These are phyloP conservation scores for Enteromius thamalakanensis DNA, from an alignment of 2,797 vertebrate species.

Conservation along the genomic window DNA sequence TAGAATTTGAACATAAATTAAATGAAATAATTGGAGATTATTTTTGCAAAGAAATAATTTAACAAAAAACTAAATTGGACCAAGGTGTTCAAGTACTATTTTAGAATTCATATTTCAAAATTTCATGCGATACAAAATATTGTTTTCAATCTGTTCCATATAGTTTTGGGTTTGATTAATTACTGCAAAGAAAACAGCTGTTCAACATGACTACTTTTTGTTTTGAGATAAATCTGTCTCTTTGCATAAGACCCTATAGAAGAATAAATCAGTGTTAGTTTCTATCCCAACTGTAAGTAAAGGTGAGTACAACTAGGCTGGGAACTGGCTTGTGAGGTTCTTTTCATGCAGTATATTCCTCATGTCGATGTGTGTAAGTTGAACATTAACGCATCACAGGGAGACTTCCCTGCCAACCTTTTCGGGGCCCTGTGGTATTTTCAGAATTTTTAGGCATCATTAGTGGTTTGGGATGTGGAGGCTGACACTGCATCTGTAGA, in stretches of 20 bases:
- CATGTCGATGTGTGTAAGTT: background rate
- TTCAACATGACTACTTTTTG: background rate
- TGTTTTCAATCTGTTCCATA: background rate
- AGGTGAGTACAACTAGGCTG: background rate
- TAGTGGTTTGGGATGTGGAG: slow-evolving; percentile 82
- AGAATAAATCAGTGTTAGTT: background rate
- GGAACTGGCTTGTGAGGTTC: background rate
- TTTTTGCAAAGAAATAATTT: background rate
- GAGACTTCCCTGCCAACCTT: slow-evolving; percentile 64
- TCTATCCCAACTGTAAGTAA: background rate
- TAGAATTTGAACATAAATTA: background rate
- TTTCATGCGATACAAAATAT: background rate
- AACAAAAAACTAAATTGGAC: background rate
- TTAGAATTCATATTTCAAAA: background rate
- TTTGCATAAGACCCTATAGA: background rate
- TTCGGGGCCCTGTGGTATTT: slow-evolving; percentile 66
- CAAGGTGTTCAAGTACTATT: background rate
- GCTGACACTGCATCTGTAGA: slow-evolving; percentile 81
- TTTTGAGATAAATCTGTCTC: background rate
- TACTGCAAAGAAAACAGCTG: background rate
- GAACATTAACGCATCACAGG: slow-evolving; percentile 7
- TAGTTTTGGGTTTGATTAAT: background rate
- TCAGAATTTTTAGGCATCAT: slow-evolving; percentile 79
- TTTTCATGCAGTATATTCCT: slow-evolving; percentile 11
- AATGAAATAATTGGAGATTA: background rate